These are phyloP conservation scores for Todus mexicanus DNA, from an alignment of 2,797 vertebrate genomes.

Conservation along the genomic window DNA sequence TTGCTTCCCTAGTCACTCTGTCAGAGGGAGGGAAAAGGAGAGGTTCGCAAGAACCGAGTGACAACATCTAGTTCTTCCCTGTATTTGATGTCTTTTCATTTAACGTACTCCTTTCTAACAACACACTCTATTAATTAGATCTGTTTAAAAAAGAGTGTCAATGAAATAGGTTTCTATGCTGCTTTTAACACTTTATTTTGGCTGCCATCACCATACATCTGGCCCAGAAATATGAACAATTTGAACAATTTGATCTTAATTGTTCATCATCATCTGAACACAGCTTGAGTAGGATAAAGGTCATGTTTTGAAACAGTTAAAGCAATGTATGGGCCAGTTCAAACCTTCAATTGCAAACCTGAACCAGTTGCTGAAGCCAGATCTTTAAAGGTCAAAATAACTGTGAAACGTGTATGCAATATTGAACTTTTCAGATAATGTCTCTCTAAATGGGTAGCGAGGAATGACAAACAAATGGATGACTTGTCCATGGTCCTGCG, in stretches of 20 bases:
- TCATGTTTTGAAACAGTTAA: not conserved
- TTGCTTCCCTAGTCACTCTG: not conserved
- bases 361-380: not conserved
- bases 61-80: not conserved
- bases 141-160: not conserved
- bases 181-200: not conserved
- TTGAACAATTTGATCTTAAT: too few relatives aligned
- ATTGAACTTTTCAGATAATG: not conserved
- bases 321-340: not conserved
- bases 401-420: not conserved
- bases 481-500: rapidly evolving
- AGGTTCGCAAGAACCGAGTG: not conserved
- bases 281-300: not conserved
- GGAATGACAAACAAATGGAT: not conserved
- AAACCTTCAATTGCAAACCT: not conserved
- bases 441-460: not conserved
- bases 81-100: not conserved
- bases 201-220: not conserved
- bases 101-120: not conserved
- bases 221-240: not conserved
- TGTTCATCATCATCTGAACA: not conserved
- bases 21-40: not conserved
- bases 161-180: not conserved
- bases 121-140: not conserved
- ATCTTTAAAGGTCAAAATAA: not conserved